Percentiles rank a stretch among this genome's conserved stretches.
Evolutionary conservation across 2,888 invertebrate genomes (phyloP).

Genomic region (Chrysolina oricalcia): DNA sequence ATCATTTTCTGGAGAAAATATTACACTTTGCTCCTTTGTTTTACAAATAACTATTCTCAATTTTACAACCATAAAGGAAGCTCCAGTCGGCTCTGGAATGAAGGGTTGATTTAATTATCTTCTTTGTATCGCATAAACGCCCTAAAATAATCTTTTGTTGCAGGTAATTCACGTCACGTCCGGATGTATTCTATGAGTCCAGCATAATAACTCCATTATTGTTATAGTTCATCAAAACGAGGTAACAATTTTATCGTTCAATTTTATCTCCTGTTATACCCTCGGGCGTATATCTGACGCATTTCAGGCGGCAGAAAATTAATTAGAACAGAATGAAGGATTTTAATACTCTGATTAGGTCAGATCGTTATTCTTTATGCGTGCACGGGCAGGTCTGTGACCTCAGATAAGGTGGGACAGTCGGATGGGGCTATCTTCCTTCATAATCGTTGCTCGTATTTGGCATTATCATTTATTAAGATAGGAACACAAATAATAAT

Average conservation of each 20-base stretch:
- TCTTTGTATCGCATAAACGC: not conserved
- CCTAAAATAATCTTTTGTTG: conserved; percentile 7
- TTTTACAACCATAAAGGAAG: too few species aligned
- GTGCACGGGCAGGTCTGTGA: conserved; percentile 19
- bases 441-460: not conserved
- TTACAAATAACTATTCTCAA: too few species aligned
- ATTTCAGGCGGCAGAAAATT: conserved; percentile 49
- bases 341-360: conserved; percentile 14
- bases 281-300: conserved; percentile 41
- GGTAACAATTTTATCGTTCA: conserved; percentile 49
- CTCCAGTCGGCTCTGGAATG: not conserved
- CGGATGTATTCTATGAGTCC: not conserved
- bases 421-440: not conserved
- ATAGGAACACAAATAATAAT: not conserved
- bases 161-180: not conserved
- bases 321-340: conserved; percentile 43
- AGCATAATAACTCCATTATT: not conserved
- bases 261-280: conserved; percentile 45
- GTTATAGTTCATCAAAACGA: conserved; percentile 31
- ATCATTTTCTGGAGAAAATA: too few species aligned
- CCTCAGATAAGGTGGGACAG: not conserved
- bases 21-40: too few species aligned
- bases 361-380: conserved; percentile 6
- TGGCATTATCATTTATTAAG: not conserved
- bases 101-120: not conserved